Evolutionary conservation across 1,140 invertebrate species (phyloP), one percentile per base, ranked within the genome.

Genomic region (Drosophila biarmipes): DNA sequence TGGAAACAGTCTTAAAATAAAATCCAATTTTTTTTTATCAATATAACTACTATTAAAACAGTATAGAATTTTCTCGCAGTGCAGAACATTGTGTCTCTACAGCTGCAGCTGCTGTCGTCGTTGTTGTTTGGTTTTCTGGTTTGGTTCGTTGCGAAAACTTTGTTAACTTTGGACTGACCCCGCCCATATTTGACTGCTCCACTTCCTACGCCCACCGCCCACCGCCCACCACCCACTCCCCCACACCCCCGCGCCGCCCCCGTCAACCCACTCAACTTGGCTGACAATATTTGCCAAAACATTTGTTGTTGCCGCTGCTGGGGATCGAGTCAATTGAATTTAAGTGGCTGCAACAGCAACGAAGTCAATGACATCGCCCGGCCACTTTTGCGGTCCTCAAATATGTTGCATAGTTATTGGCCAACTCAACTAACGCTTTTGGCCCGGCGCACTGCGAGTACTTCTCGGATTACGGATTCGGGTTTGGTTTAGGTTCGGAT

Each of bases 251-350:
- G 17, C 15, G 4, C 17, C 40, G 5, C 17, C 17, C 14, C 57
- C 31, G 15, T 29, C 34, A 48, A 58, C 19, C 52, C 67, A 54
- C 67, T 78, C 78, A 43, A 59, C 62, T 66, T 37, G 59, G 58
- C 78, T 78, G 82, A 87, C 82, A 86, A 82, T 87, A 86, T 87
- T 89, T 84, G 82, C 72, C 55, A 59, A 67, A 67, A 85, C 61
- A 58, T 71, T 82, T 80, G 77, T 68, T 80, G 49, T 53, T 77
- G 69, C 40, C 77, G 61, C 37, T 17, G 51, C 29, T 10, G 66
- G 40, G 49, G 51, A 56, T 48, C 34, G 63, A 69, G 66, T 69
- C 82, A 86, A 86, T 86, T 86, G 82, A 86, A 87, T 87, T 89
- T 84, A 84, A 87, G 82, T 89, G 84, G 66, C 61, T 78, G 69